Conservation (phyloP, 2,888 invertebrate genomes). For the Drosophila paramelanica region DNA sequence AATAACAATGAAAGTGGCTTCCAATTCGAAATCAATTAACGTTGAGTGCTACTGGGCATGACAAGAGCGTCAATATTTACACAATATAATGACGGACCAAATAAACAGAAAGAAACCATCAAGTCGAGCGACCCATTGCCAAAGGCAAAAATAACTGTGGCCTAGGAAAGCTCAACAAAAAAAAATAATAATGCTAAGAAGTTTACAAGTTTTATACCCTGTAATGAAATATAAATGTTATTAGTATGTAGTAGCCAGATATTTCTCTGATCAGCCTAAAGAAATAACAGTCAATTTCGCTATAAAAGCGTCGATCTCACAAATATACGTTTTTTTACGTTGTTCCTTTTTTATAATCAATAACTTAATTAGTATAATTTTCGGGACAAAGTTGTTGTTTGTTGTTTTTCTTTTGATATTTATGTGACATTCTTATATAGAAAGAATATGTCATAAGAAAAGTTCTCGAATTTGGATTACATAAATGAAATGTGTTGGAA, state of each 20-base stretch:
- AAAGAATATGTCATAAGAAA: slow-evolving; percentile 53
- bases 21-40: slow-evolving; percentile 82
- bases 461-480: slow-evolving; percentile 13
- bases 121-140: slow-evolving; percentile 6
- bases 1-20: slow-evolving; percentile 77
- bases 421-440: slow-evolving; percentile 46
- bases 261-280: too few relatives aligned
- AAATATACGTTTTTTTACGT: too few relatives aligned
- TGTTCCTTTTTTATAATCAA: too few relatives aligned
- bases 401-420: slow-evolving; percentile 4
- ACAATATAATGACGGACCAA: slow-evolving; percentile 77
- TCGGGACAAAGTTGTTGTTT: too few relatives aligned
- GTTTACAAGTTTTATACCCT: slow-evolving; percentile 3
- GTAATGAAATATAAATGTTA: too few relatives aligned
- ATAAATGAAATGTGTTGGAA: too few relatives aligned
- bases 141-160: slow-evolving; percentile 3
- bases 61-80: slow-evolving; percentile 80
- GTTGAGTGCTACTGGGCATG: slow-evolving; percentile 82
- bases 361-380: too few relatives aligned
- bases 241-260: too few relatives aligned
- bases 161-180: slow-evolving; percentile 8
- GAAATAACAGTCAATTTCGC: too few relatives aligned
- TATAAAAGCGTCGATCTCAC: too few relatives aligned
- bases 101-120: slow-evolving; percentile 59
- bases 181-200: slow-evolving; percentile 8